These are phyloP conservation scores for Pseudomyrmex concolor DNA, from an alignment of 1,140 invertebrate species.

Conservation along the genomic window DNA sequence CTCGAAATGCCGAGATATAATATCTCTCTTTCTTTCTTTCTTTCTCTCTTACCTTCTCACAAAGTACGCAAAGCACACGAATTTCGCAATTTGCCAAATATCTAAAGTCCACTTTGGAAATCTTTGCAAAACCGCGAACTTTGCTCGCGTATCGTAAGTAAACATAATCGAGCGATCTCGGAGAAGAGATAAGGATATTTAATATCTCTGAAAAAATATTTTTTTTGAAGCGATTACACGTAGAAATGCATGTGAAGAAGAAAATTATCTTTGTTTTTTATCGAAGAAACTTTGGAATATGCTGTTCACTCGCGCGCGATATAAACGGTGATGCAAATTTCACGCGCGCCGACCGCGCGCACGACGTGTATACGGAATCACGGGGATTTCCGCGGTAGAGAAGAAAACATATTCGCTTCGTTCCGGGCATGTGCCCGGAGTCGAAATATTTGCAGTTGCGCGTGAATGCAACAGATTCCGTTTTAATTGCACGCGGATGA, in stretches of 20 bases:
- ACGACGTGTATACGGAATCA: conserved; percentile 3
- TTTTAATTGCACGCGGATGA: conserved; percentile 64
- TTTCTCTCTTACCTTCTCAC: not conserved
- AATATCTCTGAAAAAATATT: not conserved
- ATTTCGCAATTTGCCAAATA: not conserved
- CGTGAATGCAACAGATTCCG: conserved; percentile 54
- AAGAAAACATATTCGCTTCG: not conserved
- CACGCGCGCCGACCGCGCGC: not conserved
- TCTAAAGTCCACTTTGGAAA: not conserved
- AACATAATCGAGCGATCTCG: not conserved
- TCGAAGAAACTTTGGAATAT: not conserved
- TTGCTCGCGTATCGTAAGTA: not conserved
- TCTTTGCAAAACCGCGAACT: not conserved
- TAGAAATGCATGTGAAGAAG: conserved; percentile 7
- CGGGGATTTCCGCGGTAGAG: not conserved
- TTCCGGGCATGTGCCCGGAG: not conserved
- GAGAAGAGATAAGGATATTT: too few relatives aligned
- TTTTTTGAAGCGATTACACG: not conserved
- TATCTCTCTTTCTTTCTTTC: not conserved
- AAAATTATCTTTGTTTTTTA: not conserved
- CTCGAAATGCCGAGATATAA: not conserved
- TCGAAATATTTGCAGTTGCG: conserved; percentile 24
- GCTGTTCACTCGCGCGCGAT: not conserved
- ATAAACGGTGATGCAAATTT: conserved; percentile 41
- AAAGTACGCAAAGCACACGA: not conserved